Percentiles rank a stretch among this genome's conserved stretches.
Evolutionary conservation across 2,888 invertebrate genomes (phyloP).

Genomic region (Drosophila buzzatii): DNA sequence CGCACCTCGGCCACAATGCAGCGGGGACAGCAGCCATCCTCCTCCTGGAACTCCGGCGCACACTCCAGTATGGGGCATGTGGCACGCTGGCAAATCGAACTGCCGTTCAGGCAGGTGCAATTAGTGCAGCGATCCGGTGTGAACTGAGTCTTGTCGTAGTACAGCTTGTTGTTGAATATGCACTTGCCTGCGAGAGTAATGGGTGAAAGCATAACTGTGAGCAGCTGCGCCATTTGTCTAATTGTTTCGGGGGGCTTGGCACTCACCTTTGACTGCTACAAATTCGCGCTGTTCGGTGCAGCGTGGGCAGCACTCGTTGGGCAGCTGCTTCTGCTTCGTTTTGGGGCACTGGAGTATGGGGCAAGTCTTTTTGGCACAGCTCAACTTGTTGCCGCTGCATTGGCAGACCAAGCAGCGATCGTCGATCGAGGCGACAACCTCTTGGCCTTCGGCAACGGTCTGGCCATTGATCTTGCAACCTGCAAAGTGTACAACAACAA

Average conservation of each 20-base stretch:
- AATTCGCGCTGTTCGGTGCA: slow-evolving; percentile 85
- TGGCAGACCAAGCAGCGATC: slow-evolving; percentile 95
- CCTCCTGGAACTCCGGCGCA: slow-evolving; percentile 89
- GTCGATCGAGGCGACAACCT: slow-evolving; percentile 91
- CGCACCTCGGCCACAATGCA: slow-evolving; percentile 89
- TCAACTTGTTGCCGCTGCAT: slow-evolving; percentile 90
- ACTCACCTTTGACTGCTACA: slow-evolving; percentile 83
- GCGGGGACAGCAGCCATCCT: slow-evolving; percentile 90
- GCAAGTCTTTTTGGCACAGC: slow-evolving; percentile 94
- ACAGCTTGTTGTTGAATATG: slow-evolving; percentile 90
- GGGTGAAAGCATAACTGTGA: not conserved
- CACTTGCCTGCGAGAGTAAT: slow-evolving; percentile 86
- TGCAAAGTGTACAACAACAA: slow-evolving; percentile 83
- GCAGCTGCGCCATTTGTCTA: not conserved
- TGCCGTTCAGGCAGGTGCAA: slow-evolving; percentile 93
- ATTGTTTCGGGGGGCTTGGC: not conserved
- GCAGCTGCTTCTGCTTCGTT: slow-evolving; percentile 89
- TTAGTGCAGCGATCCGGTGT: slow-evolving; percentile 92
- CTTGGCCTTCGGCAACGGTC: slow-evolving; percentile 91
- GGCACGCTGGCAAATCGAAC: slow-evolving; percentile 91
- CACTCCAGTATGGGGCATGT: slow-evolving; percentile 97
- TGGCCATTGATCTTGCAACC: slow-evolving; percentile 94
- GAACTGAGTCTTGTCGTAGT: slow-evolving; percentile 88
- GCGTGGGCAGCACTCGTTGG: slow-evolving; percentile 92
- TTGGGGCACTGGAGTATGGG: slow-evolving; percentile 94